These are phyloP conservation scores for Montipora foliosa DNA, from an alignment of 64 coral and sea anemone species.

Conservation along the genomic window DNA sequence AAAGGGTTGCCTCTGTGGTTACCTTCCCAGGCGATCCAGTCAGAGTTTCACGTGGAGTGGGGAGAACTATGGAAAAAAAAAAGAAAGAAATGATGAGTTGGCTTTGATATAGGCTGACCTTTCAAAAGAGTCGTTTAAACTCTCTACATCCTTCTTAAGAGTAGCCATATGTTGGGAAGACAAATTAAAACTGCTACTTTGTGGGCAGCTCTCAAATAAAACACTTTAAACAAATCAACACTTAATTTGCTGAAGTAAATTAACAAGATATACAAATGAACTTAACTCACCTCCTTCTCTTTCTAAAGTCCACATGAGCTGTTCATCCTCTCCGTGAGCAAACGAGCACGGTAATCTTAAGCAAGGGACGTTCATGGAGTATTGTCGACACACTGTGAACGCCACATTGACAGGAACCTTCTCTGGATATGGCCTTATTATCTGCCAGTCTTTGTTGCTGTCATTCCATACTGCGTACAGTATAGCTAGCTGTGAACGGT, in stretches of 20 bases:
- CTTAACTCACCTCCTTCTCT: slow-evolving; percentile 36
- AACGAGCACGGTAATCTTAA: slow-evolving; percentile 59
- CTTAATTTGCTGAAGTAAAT: too few relatives aligned
- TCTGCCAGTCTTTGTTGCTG: background rate
- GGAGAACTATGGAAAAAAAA: slow-evolving; percentile 10
- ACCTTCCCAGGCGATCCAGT: background rate
- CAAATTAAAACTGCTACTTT: too few relatives aligned
- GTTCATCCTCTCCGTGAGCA: slow-evolving; percentile 72
- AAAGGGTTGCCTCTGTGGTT: background rate
- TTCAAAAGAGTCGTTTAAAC: too few relatives aligned
- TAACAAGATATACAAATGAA: background rate
- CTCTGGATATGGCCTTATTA: slow-evolving; percentile 15
- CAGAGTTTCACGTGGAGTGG: slow-evolving; percentile 10
- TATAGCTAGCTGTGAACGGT: background rate
- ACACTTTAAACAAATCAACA: too few relatives aligned
- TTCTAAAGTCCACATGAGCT: slow-evolving; percentile 58
- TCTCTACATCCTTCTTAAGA: too few relatives aligned
- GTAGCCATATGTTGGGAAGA: too few relatives aligned
- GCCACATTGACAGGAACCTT: background rate
- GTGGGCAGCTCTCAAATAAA: too few relatives aligned
- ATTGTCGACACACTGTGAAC: slow-evolving; percentile 45
- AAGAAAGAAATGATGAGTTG: too few relatives aligned
- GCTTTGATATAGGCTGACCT: background rate
- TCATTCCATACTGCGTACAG: slow-evolving; percentile 15
- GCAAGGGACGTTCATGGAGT: background rate